phyloP scores from a whole-genome alignment of 2,888 invertebrate genomes.

The Stenodera caucasica region DNA sequence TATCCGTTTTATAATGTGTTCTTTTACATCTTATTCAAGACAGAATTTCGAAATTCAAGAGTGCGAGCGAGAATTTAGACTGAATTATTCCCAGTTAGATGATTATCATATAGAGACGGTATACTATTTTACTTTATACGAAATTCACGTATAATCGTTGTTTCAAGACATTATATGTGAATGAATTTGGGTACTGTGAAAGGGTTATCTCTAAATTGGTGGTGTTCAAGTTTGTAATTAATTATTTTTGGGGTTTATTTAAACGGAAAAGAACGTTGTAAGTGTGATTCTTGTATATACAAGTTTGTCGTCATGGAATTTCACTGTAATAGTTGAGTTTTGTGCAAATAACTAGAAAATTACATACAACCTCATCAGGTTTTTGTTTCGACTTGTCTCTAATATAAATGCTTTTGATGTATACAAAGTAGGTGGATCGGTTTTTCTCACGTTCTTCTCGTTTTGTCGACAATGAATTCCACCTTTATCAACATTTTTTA shows the following conservation, averaged over 20 bases:
- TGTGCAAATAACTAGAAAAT: conserved; percentile 4
- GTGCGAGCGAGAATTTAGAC: conserved; percentile 32
- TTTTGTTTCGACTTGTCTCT: neutral
- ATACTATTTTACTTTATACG: neutral
- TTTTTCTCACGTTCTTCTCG: neutral
- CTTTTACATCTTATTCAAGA: conserved; percentile 40
- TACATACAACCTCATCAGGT: neutral
- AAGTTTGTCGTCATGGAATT: neutral
- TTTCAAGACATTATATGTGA: neutral
- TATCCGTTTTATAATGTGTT: conserved; percentile 45
- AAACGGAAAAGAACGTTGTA: neutral
- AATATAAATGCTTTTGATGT: neutral
- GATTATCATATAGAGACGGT: conserved; percentile 16
- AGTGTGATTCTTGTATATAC: neutral
- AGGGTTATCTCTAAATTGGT: neutral
- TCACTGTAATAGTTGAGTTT: neutral
- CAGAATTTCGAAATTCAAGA: neutral
- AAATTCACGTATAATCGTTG: neutral
- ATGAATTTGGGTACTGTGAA: neutral
- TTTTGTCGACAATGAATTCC: too few species aligned
- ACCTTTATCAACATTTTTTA: too few species aligned
- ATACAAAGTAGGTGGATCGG: neutral
- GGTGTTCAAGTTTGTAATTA: neutral
- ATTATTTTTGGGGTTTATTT: neutral
- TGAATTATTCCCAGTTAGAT: conserved; percentile 43